These are phyloP conservation scores for Rhineura floridana DNA, from an alignment of 2,113 vertebrate species.

Conservation along the genomic window DNA sequence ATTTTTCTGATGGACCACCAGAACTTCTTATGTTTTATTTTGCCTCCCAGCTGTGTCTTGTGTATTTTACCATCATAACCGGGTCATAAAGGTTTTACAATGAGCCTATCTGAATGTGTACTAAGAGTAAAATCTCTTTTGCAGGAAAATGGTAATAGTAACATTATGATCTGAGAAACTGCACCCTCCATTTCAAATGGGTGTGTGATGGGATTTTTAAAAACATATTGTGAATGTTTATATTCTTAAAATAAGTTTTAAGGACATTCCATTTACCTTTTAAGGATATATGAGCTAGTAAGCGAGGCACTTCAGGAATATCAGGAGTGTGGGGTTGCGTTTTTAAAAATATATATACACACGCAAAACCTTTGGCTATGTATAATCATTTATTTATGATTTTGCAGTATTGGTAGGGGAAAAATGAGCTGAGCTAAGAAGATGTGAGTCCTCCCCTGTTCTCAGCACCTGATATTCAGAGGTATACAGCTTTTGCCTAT, in stretches of 20 bases:
- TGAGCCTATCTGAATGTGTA: neutral
- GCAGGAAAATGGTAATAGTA: neutral
- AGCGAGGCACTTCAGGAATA: neutral
- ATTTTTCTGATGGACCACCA: neutral
- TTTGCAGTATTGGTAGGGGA: neutral
- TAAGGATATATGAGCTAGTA: neutral
- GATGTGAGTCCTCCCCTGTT: neutral
- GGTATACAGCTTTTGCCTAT: neutral
- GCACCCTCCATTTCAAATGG: neutral
- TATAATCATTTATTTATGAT: neutral
- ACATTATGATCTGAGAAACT: neutral
- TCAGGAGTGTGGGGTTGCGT: neutral
- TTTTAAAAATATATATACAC: neutral
- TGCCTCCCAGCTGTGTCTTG: neutral
- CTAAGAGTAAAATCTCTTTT: neutral
- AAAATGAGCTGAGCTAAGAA: neutral
- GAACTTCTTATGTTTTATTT: neutral
- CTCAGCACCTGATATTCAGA: neutral
- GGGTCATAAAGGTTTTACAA: conserved; percentile 14
- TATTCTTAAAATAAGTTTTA: neutral
- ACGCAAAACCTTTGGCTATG: neutral
- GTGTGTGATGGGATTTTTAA: neutral
- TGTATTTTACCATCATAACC: neutral
- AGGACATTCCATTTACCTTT: neutral
- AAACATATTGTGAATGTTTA: neutral